Evolutionary conservation across 1,140 invertebrate species (phyloP).

Genomic region (Drosophila albomicans): DNA sequence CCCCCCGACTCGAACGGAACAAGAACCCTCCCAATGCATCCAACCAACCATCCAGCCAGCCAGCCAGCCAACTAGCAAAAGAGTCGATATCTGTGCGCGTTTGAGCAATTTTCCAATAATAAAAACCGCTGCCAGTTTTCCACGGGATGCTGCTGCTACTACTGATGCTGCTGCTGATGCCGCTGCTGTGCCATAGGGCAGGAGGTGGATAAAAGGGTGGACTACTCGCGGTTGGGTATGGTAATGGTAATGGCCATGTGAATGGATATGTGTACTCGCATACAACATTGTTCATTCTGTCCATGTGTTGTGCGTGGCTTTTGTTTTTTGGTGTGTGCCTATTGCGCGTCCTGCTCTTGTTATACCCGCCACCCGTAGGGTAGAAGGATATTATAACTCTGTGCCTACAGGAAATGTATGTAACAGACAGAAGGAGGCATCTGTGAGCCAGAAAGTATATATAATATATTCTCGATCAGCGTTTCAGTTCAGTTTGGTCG

Average conservation of each 20-base stretch:
- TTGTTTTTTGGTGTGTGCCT: conserved; percentile 31
- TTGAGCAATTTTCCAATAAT: conserved; percentile 47
- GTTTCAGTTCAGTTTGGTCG: too few relatives aligned
- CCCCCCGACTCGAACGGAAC: not conserved
- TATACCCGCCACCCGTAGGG: not conserved
- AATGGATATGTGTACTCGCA: conserved; percentile 18
- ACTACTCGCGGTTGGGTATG: not conserved
- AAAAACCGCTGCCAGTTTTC: conserved; percentile 41
- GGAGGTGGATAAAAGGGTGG: too few relatives aligned
- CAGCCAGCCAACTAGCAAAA: conserved; percentile 13
- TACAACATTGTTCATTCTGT: conserved; percentile 36
- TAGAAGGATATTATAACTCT: too few relatives aligned
- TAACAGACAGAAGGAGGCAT: too few relatives aligned
- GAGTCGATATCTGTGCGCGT: conserved; percentile 41
- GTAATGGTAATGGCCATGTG: conserved; percentile 31
- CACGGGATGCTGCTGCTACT: conserved; percentile 14
- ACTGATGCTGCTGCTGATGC: too few relatives aligned
- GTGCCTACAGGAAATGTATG: too few relatives aligned
- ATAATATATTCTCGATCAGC: too few relatives aligned
- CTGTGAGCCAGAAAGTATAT: too few relatives aligned
- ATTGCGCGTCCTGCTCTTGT: conserved; percentile 2
- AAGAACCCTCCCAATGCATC: not conserved
- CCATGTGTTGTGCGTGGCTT: conserved; percentile 25
- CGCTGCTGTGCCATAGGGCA: not conserved
- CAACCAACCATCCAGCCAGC: too few relatives aligned